A percentile compares a stretch with the other conserved stretches of the same genome.
Conservation (phyloP, 2,888 invertebrate genomes). For the Cephus runcator region DNA sequence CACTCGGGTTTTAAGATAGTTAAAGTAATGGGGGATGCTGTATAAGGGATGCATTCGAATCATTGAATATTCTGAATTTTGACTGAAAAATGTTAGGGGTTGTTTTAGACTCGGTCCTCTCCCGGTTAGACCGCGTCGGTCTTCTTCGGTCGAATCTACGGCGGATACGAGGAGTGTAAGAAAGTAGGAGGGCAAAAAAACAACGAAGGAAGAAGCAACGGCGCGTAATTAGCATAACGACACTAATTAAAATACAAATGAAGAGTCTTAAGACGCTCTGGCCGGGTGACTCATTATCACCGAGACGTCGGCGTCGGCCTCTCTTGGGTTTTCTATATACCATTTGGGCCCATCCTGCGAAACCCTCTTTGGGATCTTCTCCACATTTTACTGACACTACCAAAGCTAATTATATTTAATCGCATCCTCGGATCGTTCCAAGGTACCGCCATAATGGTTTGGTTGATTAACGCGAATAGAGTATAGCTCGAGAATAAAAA, state of each 20-base stretch:
- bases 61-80: not conserved
- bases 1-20: not conserved
- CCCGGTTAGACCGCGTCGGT: not conserved
- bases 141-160: not conserved
- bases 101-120: not conserved
- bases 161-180: not conserved
- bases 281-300: constrained; percentile 63
- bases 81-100: not conserved
- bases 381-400: constrained; percentile 47
- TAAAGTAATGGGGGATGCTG: not conserved
- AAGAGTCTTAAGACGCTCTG: constrained; percentile 73
- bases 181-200: constrained; percentile 10
- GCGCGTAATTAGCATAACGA: constrained; percentile 71
- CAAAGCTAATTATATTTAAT: constrained; percentile 56
- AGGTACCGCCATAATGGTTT: not conserved
- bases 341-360: constrained; percentile 28
- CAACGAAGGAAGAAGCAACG: constrained; percentile 56
- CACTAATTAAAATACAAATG: constrained; percentile 80
- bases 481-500: not conserved
- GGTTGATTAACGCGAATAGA: not conserved
- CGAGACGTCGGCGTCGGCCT: constrained; percentile 37
- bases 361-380: constrained; percentile 20
- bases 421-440: constrained; percentile 12
- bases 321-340: constrained; percentile 19
- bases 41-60: not conserved